Evolutionary conservation across 2,888 invertebrate species (phyloP), one percentile per base, ranked within the genome.

Genomic region (Tachystola acroxantha): DNA sequence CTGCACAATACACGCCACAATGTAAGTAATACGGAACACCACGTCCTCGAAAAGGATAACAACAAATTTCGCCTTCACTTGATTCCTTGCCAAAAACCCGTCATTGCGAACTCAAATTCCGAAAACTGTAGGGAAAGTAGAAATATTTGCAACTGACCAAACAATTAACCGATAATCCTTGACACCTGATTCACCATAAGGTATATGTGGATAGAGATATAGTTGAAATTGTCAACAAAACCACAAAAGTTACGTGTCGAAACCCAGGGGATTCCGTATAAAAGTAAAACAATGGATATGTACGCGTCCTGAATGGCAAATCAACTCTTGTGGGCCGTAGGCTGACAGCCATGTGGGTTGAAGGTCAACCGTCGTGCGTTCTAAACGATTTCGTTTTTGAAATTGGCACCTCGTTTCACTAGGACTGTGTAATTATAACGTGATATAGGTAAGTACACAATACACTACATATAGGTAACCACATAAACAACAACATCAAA

Each of bases 221-320:
- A 11, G 5, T 36, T 13, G 34, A 33, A 28, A 16, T 16, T 3
- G 16, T 6, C 6, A 6, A 4, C 16, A 16, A 16, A 16, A 16
- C 16, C 16, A 16, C 16, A 16, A 6, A 16, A 6, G 16, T 20
- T 26, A 30, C 26, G 51, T 61, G 63, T 64, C 56, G 64, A 62
- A 72, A 70, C 56, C 57, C 53, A 49, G 55, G 53, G 50, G 64
- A 66, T 69, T 64, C 68, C 57, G 65, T 72, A 78, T 75, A 76
- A 77, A 80, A 76, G 68, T 76, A 68, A 77, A 71, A 84, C 82
- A 84, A 79, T 78, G 74, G 72, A 45, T 59, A 16, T 6, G 6
- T 16, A 75, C 76, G 81, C 74, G 71, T 64, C 66, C 67, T 60
- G 82, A 84, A 84, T 85, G 58, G 64, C 71, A 79, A 80, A 79